These are phyloP conservation scores for Ctenomys sociabilis DNA, from an alignment of 2,113 vertebrate species.

Conservation along the genomic window DNA sequence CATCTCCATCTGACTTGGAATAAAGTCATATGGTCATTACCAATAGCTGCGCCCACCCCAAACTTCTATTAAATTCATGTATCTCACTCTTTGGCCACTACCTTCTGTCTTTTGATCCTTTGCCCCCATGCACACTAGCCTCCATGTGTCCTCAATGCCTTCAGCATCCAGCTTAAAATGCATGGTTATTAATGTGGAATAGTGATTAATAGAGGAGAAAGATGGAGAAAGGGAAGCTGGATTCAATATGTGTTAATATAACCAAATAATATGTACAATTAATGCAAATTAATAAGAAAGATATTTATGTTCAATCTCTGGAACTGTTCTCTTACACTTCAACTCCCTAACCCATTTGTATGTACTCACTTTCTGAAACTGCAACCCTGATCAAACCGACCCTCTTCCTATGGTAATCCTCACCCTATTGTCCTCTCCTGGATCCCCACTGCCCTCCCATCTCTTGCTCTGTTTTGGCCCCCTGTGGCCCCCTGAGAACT, in stretches of 20 bases:
- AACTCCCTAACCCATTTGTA: background rate
- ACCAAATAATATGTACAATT: background rate
- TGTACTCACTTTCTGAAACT: background rate
- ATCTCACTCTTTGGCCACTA: background rate
- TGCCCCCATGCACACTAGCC: background rate
- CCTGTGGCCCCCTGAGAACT: background rate
- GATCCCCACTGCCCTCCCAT: background rate
- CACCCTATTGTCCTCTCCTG: accelerated
- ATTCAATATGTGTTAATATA: background rate
- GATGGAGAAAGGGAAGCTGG: background rate
- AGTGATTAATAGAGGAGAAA: background rate
- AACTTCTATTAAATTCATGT: background rate
- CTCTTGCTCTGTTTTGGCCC: background rate
- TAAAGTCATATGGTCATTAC: background rate
- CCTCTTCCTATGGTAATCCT: background rate
- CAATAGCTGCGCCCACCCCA: background rate
- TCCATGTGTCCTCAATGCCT: background rate
- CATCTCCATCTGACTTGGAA: background rate
- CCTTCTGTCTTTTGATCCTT: background rate
- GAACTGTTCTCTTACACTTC: background rate
- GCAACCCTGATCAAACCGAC: background rate
- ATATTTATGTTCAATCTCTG: background rate
- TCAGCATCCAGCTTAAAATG: background rate
- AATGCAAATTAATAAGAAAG: background rate
- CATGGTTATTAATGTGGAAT: background rate